Evolutionary conservation across 2,113 vertebrate genomes (phyloP), one percentile per base, ranked within the genome.

Genomic region (Phasianus colchicus): DNA sequence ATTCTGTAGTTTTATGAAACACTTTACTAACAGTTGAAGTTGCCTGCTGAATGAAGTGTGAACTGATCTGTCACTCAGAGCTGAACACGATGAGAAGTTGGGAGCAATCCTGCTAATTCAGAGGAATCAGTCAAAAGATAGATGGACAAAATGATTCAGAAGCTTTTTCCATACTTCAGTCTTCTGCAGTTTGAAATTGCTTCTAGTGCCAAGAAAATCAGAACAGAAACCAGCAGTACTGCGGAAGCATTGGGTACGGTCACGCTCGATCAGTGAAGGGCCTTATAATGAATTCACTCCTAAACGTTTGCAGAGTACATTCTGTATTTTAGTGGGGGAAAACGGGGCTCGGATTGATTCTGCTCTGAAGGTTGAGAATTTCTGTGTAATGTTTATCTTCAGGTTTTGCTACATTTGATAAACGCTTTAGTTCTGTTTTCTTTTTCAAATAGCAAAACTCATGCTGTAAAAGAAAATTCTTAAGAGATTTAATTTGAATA

Each of bases 381-480:
- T 88, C 43, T 86, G 7, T 67, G 29, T 74, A 67, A 72, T 12
- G 18, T 90, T 88, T 71, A 10, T 88, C 74, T 67, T 85, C 30
- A 57, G 25, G 13, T 83, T 91, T 89, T 73, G 40, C 55, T 14
- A 36, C n/a, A 38, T 90, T 93, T 93, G 84, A 77, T 73, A 92
- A 64, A 80, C 55, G 77, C 7, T 19, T 88, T 91, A 95, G 36
- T 86, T 88, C 72, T 90, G 13, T 54, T 95, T 91, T 88, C 20
- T 81, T 89, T 78, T 69, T 34, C 43, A 79, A 64, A n/a, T 25
- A 82, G 13, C 11, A 92, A 88, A 86, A 78, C n/a, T 73, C 61
- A 32, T 25, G 36, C 48, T 38, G 16, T 75, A 58, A 67, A 92
- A 90, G 32, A 88, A 90, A 92, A 72, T 55, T 63, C 16, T 93